These are phyloP conservation scores for Diarsia brunnea DNA, from an alignment of 2,888 invertebrate species.

Conservation along the genomic window DNA sequence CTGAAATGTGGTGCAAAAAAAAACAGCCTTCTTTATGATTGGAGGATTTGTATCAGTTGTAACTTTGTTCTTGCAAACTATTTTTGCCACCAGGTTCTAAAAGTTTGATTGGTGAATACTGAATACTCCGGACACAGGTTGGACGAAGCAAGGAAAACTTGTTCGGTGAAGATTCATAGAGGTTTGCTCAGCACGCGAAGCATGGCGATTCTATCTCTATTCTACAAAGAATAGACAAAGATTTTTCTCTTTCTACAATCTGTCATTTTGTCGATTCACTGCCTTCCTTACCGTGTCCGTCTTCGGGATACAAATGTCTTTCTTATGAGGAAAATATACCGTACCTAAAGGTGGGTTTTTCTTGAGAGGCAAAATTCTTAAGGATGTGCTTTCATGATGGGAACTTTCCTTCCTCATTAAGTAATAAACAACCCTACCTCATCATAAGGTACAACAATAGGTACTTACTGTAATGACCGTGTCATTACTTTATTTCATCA, in stretches of 20 bases:
- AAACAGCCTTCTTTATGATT: background rate
- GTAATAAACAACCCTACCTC: background rate
- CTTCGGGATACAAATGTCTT: background rate
- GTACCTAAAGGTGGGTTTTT: slow-evolving; percentile 13
- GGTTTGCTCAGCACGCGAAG: no score
- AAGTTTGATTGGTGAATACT: no score
- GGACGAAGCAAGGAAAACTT: no score
- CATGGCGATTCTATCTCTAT: no score
- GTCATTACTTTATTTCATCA: no score
- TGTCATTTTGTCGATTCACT: no score
- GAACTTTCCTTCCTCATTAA: background rate
- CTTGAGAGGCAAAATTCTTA: background rate
- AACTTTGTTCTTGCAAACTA: background rate
- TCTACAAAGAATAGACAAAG: no score
- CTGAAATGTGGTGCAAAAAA: background rate
- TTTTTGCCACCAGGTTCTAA: background rate
- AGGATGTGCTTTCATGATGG: background rate
- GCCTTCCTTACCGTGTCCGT: background rate
- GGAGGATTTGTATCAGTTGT: background rate
- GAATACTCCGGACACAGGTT: no score
- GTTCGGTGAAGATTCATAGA: no score
- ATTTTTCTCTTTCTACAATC: no score
- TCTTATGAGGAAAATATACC: background rate
- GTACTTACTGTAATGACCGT: background rate
- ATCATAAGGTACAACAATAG: background rate